Evolutionary conservation across 2,113 vertebrate genomes (phyloP).

Genomic region (Oenanthe oenanthe): DNA sequence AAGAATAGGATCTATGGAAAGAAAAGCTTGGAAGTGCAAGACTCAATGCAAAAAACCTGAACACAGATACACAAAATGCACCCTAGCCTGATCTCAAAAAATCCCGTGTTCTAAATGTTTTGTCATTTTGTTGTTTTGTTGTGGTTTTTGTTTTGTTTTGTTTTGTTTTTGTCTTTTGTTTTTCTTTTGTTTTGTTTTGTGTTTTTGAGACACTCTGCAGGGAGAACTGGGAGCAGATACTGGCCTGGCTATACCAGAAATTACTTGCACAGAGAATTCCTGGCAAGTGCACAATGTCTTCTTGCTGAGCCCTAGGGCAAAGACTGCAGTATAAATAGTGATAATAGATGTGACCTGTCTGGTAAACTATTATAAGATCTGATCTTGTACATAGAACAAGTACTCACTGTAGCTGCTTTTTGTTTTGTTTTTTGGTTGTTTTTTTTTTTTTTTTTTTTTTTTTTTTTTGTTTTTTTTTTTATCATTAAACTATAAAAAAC

Average conservation of each 20-base stretch:
- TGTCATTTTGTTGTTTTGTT: background rate
- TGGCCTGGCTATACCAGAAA: background rate
- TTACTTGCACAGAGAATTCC: background rate
- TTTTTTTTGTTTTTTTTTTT: no score
- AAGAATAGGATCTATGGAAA: background rate
- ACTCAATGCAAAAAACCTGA: background rate
- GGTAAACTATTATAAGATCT: background rate
- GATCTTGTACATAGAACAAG: background rate
- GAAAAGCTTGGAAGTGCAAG: background rate
- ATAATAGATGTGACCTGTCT: background rate
- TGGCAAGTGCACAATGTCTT: rapidly evolving
- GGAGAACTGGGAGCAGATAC: background rate
- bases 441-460: background rate
- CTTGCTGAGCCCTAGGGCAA: background rate
- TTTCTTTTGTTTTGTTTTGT: no score
- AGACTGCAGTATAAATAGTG: background rate
- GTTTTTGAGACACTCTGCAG: background rate
- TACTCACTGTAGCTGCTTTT: background rate
- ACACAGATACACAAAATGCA: rapidly evolving
- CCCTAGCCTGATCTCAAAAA: background rate
- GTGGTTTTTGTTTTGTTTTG: background rate
- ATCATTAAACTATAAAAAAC: background rate
- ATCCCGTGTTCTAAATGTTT: rapidly evolving
- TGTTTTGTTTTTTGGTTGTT: background rate
- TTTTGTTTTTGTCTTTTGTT: no score